Conservation (phyloP, 2,888 invertebrate species). For the Sinelater perroti region DNA sequence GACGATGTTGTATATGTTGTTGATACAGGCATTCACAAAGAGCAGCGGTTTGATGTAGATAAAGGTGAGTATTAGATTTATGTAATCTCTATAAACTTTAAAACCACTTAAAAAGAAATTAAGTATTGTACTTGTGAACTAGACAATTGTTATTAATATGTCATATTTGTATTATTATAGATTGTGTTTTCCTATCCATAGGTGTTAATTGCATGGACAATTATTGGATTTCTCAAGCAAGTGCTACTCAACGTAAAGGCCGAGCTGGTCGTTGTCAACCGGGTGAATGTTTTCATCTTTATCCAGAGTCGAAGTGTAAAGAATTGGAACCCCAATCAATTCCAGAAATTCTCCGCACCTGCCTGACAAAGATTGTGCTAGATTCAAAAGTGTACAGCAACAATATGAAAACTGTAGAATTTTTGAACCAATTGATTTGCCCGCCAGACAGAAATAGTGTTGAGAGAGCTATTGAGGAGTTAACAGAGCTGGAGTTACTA, state of each 20-base stretch:
- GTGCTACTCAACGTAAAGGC: constrained; percentile 71
- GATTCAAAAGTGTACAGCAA: constrained; percentile 70
- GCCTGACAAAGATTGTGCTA: constrained; percentile 64
- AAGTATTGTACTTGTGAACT: too few species aligned
- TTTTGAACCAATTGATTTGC: constrained; percentile 69
- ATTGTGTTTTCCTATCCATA: constrained; percentile 28
- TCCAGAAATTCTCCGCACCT: constrained; percentile 71
- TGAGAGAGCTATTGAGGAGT: constrained; percentile 66
- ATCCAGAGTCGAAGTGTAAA: constrained; percentile 63
- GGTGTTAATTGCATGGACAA: constrained; percentile 63
- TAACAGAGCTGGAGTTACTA: constrained; percentile 67
- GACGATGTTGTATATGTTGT: constrained; percentile 75
- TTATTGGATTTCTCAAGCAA: constrained; percentile 71
- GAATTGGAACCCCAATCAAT: constrained; percentile 64
- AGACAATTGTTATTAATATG: background rate
- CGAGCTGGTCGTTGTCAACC: constrained; percentile 73
- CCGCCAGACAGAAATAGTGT: constrained; percentile 67
- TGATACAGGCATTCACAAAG: constrained; percentile 71
- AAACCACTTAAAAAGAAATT: too few species aligned
- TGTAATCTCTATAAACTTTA: too few species aligned
- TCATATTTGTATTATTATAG: background rate
- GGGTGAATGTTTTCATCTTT: constrained; percentile 69
- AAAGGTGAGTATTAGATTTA: constrained; percentile 59
- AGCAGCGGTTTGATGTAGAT: constrained; percentile 64
- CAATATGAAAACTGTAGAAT: constrained; percentile 66